phyloP scores from a whole-genome alignment of 2,888 invertebrate genomes.

The Hanleya hanleyi region DNA sequence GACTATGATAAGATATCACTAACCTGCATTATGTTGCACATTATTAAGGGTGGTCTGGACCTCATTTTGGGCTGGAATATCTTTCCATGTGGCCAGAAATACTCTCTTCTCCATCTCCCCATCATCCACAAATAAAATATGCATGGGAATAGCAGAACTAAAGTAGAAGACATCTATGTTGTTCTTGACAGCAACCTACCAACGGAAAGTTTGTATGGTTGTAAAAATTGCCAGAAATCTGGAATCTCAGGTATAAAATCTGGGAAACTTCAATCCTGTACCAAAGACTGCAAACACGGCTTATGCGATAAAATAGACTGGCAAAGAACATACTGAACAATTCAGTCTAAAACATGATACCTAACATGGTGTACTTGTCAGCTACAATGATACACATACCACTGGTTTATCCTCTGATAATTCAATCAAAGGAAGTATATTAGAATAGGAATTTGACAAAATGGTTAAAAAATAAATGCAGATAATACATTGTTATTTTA shows the following conservation, averaged over 20 bases:
- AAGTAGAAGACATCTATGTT: slow-evolving; percentile 99
- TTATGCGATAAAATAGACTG: neutral
- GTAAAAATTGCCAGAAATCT: neutral
- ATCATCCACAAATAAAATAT: slow-evolving; percentile 95
- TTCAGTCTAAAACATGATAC: no score
- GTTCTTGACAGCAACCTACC: slow-evolving; percentile 96
- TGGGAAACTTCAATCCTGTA: neutral
- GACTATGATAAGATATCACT: no score
- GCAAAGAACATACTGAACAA: no score
- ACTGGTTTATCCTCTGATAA: no score
- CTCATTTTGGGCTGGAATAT: slow-evolving; percentile 98
- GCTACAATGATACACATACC: no score
- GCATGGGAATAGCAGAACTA: slow-evolving; percentile 93
- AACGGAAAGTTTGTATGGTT: slow-evolving; percentile 27
- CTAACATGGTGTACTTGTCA: no score
- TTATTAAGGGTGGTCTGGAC: slow-evolving; percentile 92
- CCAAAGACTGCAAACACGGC: neutral
- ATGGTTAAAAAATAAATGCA: no score
- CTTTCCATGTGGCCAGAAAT: slow-evolving; percentile 99
- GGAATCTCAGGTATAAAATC: neutral
- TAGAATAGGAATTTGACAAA: no score
- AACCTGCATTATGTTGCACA: slow-evolving; percentile 74
- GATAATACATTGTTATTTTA: no score
- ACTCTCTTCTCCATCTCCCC: slow-evolving; percentile 98
- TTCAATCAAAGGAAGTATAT: no score